Conservation (phyloP, 2,797 vertebrate species). For the Periparus ater region DNA sequence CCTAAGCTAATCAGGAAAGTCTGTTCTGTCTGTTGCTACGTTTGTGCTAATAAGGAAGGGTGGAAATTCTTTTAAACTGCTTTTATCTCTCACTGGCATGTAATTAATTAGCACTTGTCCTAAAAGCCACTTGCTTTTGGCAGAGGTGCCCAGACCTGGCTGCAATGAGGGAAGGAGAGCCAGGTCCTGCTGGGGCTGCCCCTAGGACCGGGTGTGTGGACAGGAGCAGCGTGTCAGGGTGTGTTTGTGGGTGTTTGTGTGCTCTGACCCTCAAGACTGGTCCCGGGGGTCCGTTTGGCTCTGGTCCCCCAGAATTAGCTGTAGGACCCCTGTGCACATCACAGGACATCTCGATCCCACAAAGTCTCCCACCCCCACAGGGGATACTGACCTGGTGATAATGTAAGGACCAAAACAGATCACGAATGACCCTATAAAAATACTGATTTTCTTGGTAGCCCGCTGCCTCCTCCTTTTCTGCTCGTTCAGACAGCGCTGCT, state of each 20-base stretch:
- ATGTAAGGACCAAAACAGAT: constrained; percentile 84
- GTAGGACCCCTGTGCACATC: rapidly evolving
- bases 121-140: constrained; percentile 30
- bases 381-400: constrained; percentile 79
- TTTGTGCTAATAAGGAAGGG: neutral
- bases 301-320: neutral
- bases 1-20: neutral
- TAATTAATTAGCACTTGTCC: constrained; percentile 35
- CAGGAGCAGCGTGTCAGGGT: rapidly evolving
- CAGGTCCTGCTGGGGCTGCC: neutral
- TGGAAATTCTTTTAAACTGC: neutral
- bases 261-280: neutral
- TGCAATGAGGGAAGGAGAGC: neutral
- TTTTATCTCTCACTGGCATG: neutral
- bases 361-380: neutral
- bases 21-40: neutral
- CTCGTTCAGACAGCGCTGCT: constrained; percentile 81
- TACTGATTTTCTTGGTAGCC: constrained; percentile 83
- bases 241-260: neutral
- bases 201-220: rapidly evolving
- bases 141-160: neutral
- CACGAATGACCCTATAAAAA: constrained; percentile 85
- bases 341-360: rapidly evolving
- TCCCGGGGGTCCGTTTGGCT: neutral
- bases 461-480: constrained; percentile 79